phyloP scores from a whole-genome alignment of 2,113 vertebrate species.

The Hippotragus niger region DNA sequence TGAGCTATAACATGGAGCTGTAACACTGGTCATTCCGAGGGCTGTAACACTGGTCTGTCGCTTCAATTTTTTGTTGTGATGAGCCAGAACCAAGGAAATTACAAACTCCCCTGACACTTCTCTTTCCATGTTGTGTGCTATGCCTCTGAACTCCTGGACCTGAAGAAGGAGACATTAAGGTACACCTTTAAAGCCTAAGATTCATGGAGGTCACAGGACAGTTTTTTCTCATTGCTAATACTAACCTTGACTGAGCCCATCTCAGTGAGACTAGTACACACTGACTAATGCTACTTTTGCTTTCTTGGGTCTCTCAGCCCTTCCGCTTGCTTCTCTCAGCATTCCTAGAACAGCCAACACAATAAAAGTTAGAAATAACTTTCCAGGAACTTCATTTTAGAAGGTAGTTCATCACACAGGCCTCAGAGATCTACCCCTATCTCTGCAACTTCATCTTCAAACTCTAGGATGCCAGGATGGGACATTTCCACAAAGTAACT shows the following conservation, averaged over 20 bases:
- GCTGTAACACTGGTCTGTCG: not conserved
- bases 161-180: not conserved
- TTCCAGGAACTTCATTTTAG: not conserved
- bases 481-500: not conserved
- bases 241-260: too few species aligned
- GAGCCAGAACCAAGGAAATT: not conserved
- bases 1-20: not conserved
- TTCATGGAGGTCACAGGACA: not conserved
- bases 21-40: not conserved
- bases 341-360: not conserved
- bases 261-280: too few species aligned
- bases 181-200: not conserved
- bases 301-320: not conserved
- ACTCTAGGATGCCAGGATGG: not conserved
- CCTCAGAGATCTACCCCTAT: not conserved
- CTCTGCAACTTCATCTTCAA: not conserved
- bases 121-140: not conserved
- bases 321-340: not conserved
- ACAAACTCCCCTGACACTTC: not conserved
- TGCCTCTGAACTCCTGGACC: not conserved
- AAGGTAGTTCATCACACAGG: not conserved
- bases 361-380: not conserved
- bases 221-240: not conserved
- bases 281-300: not conserved
- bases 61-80: not conserved